phyloP scores from a whole-genome alignment of 2,888 invertebrate genomes.

The Polymixis flavicincta region DNA sequence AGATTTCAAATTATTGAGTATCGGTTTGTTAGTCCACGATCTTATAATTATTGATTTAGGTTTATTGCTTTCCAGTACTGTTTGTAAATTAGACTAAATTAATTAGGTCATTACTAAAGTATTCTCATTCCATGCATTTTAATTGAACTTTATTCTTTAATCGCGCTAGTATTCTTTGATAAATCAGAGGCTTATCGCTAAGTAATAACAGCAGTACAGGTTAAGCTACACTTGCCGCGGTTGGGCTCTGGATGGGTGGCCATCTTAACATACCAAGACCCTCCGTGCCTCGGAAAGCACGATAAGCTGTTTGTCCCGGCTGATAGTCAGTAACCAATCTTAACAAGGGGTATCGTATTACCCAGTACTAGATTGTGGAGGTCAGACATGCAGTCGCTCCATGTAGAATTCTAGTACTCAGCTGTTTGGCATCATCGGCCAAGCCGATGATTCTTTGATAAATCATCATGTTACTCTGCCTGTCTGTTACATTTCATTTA shows the following conservation, averaged over 20 bases:
- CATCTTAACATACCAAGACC: no score
- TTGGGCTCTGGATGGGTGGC: no score
- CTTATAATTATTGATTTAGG: slow-evolving; percentile 41
- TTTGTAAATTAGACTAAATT: background rate
- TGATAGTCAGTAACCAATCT: no score
- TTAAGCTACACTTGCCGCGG: no score
- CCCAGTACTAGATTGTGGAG: no score
- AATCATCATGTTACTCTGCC: background rate
- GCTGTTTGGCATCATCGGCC: no score
- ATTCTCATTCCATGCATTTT: slow-evolving; percentile 13
- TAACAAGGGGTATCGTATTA: no score
- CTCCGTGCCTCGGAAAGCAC: no score
- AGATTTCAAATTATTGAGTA: slow-evolving; percentile 5
- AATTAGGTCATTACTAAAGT: background rate
- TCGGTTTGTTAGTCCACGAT: slow-evolving; percentile 13
- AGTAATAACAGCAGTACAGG: no score
- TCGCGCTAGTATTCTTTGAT: background rate
- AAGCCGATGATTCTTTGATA: background rate
- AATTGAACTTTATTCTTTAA: slow-evolving; percentile 14
- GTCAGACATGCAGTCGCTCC: no score
- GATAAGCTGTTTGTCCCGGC: no score
- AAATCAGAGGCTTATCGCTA: background rate
- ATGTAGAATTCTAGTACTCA: no score
- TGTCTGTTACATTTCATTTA: background rate
- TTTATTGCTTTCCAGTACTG: slow-evolving; percentile 37